Evolutionary conservation across 2,888 invertebrate genomes (phyloP), one percentile per base, ranked within the genome.

Genomic region (Apodemia hepburni): DNA sequence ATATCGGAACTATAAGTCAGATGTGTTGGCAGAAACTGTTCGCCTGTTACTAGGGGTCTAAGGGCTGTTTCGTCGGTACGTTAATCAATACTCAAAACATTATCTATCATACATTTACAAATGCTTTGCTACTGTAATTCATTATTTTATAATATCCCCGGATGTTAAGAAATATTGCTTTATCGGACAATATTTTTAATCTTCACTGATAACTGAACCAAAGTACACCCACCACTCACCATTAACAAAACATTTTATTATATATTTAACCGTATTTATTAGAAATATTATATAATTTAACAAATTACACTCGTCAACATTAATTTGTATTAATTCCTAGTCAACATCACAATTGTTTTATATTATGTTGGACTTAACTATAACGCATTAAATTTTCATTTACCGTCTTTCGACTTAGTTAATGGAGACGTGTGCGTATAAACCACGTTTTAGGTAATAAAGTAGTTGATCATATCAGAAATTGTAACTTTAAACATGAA

Each of bases 261-360:
- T 63, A 70, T 65, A 69, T 70, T 72, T 71, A 71, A 69, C 66
- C 67, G 65, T 66, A 66, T 68, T 68, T 73, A 81, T 82, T 80
- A 80, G 73, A 78, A 77, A 80, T 82, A 80, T 82, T 81, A 85
- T 82, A 84, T 75, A 74, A 74, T 74, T 78, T 76, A 81, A 86
- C 84, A 85, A 87, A 87, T 86, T 79, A 84, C 84, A 81, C 73
- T 79, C 74, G 73, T 82, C 81, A 87, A 87, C 85, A 81, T 85
- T 84, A 75, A 82, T 82, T 76, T 81, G 84, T 82, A 78, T 81
- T 80, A 85, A 79, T 78, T 77, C 79, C 83, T 88, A 87, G 76
- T 85, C 81, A 85, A 87, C 86, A 90, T 91, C 90, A 91, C 90
- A 91, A 81, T 90, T 76, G 78, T 82, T 82, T 82, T 84, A 85